phyloP scores from a whole-genome alignment of 1,140 invertebrate species.

The Camponotus pennsylvanicus region DNA sequence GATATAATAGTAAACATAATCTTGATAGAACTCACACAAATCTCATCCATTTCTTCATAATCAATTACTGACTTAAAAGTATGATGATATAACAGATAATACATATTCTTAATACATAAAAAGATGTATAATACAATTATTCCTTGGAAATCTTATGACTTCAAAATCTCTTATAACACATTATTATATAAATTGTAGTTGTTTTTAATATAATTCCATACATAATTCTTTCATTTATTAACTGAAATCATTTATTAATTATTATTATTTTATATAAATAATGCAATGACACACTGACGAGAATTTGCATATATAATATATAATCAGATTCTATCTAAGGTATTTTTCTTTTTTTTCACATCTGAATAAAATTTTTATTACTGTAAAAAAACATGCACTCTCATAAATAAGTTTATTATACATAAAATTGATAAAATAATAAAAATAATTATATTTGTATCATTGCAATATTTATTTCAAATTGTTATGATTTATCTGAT shows the following conservation, averaged over 20 bases:
- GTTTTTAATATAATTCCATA: conserved; percentile 19
- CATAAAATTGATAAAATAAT: not conserved
- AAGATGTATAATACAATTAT: conserved; percentile 58
- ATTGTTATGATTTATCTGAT: conserved; percentile 17
- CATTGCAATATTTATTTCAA: conserved; percentile 24
- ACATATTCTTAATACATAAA: conserved; percentile 45
- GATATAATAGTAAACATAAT: conserved; percentile 50
- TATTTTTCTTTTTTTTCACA: not conserved
- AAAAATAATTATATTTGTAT: not conserved
- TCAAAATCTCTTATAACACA: conserved; percentile 18
- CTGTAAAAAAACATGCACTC: not conserved
- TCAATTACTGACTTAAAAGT: conserved; percentile 64
- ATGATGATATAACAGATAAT: conserved; percentile 56
- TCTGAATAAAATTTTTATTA: not conserved
- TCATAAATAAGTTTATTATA: no score
- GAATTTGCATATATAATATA: not conserved
- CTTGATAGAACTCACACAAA: conserved; percentile 48
- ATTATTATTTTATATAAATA: conserved; percentile 20
- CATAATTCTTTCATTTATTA: conserved; percentile 14
- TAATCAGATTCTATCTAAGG: not conserved
- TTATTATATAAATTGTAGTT: conserved; percentile 32
- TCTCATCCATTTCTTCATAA: conserved; percentile 39
- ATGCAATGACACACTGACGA: conserved; percentile 13
- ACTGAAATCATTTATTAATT: not conserved
- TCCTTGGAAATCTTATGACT: conserved; percentile 58